Evolutionary conservation across 2,797 vertebrate genomes (phyloP), one percentile per base, ranked within the genome.

Genomic region (Emys orbicularis): DNA sequence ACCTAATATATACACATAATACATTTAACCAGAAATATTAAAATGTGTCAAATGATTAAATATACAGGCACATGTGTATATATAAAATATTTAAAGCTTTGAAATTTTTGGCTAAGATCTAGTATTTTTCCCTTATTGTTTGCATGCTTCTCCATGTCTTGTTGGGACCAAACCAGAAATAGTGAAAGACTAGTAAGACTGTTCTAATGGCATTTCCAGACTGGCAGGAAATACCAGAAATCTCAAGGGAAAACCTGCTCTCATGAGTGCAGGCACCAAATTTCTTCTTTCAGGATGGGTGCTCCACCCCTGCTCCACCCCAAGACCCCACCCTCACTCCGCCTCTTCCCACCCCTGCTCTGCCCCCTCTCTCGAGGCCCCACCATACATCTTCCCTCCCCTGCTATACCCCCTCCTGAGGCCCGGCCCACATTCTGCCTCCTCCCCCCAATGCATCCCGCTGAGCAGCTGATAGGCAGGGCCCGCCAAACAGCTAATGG

Each of bases 1-100:
- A 56, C 34, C 4, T 79, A 34, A 25, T 0, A 0, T 5, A 59
- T 15, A 13, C 12, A 2, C 0, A 4, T 1, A 49, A 61, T 6
- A 49, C 18, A 57, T 76, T 12, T 8, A 72, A 68, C 18, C 56
- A 87, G 41, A 72, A 1, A 15, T 5, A 23, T 2, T 6, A 2
- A n/a, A 5, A 65, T n/a, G 61, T 65, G 31, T n/a, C 59, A 34
- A 61, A 34, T n/a, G 31, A n/a, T 34, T 34, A 61, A 34, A 61
- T 15, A 18, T 34, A 34, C 59, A 65, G 34, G 3, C 8, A 10
- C 34, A 18, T 16, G 34, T 19, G 8, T 47, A 65, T 19, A 65
- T 31, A 65, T 18, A 16, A 61, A 61, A 61, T 57, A 61, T 61
- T 34, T 29, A 57, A 57, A 57, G 27, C 56, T 57, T 57, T 57